These are phyloP conservation scores for Girardinus metallicus DNA, from an alignment of 2,797 vertebrate species.

Conservation along the genomic window DNA sequence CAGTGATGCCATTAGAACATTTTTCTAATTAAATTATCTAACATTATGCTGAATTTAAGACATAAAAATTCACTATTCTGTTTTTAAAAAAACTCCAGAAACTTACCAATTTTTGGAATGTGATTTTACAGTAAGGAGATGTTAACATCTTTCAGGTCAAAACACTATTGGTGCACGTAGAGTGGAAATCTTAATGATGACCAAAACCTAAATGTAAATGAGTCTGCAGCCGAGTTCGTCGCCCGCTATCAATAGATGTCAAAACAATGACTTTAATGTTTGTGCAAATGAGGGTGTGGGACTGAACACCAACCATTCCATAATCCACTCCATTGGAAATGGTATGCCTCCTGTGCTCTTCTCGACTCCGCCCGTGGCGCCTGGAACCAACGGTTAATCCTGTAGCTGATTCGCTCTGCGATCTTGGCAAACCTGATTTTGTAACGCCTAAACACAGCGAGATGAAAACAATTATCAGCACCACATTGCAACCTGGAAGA, in stretches of 20 bases:
- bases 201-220: neutral
- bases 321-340: slow-evolving; percentile 93
- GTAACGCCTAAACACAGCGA: slow-evolving; percentile 54
- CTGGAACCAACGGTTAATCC: slow-evolving; percentile 70
- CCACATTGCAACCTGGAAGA: slow-evolving; percentile 2
- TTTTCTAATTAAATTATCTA: neutral
- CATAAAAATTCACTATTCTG: neutral
- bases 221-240: neutral
- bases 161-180: too few relatives aligned
- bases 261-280: neutral
- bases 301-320: slow-evolving; percentile 82
- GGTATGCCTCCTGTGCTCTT: slow-evolving; percentile 90
- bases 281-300: slow-evolving; percentile 11
- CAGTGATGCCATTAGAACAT: too few relatives aligned
- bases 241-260: neutral
- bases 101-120: too few relatives aligned
- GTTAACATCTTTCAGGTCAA: neutral
- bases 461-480: slow-evolving; percentile 27
- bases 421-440: slow-evolving; percentile 77
- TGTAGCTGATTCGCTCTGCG: slow-evolving; percentile 79
- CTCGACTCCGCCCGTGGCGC: slow-evolving; percentile 79
- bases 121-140: neutral
- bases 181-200: neutral
- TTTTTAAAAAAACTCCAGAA: neutral
- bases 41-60: neutral